phyloP scores from a whole-genome alignment of 2,113 vertebrate species.

The Petroica traversi region DNA sequence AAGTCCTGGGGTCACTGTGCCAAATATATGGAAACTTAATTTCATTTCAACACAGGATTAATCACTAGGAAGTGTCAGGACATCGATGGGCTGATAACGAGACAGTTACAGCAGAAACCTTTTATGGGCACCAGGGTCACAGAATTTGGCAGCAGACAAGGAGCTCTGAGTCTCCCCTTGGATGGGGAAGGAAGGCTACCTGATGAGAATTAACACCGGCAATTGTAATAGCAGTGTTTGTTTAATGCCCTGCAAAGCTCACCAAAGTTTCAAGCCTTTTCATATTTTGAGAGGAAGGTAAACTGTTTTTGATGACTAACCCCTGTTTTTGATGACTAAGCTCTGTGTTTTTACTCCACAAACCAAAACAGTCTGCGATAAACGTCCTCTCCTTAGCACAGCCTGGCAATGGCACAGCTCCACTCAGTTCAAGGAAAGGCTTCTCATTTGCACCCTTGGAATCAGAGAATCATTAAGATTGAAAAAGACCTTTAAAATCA shows the following conservation, averaged over 20 bases:
- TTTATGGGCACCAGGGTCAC: slow-evolving; percentile 46
- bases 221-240: neutral
- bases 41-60: slow-evolving; percentile 42
- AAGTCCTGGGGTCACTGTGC: slow-evolving; percentile 48
- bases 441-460: neutral
- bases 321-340: slow-evolving; percentile 56
- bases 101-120: slow-evolving; percentile 53
- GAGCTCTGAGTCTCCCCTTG: neutral
- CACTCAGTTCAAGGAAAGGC: neutral
- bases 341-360: neutral
- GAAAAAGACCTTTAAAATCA: neutral
- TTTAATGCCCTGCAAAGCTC: neutral
- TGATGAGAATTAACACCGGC: slow-evolving; percentile 32
- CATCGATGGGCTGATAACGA: slow-evolving; percentile 20
- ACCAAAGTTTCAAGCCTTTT: slow-evolving; percentile 12
- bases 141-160: slow-evolving; percentile 5
- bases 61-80: slow-evolving; percentile 59
- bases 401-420: neutral
- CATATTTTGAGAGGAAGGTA: slow-evolving; percentile 33
- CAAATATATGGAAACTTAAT: slow-evolving; percentile 52
- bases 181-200: slow-evolving; percentile 47
- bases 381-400: neutral
- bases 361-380: neutral
- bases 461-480: neutral
- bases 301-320: slow-evolving; percentile 55